Evolutionary conservation across 2,797 vertebrate species (phyloP).

Genomic region (Neosilurus mollespiculum): DNA sequence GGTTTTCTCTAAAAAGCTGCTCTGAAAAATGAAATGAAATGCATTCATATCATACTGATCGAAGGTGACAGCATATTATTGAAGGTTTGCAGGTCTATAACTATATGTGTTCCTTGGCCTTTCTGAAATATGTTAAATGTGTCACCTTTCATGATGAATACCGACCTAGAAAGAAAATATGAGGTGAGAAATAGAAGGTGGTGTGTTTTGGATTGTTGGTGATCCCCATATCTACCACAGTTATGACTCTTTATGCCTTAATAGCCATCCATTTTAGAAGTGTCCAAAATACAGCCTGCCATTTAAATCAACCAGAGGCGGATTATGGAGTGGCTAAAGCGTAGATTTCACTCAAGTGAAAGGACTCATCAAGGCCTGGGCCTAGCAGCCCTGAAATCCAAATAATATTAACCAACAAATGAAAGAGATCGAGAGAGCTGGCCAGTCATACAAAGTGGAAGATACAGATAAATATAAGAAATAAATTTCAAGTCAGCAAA

Average conservation of each 20-base stretch:
- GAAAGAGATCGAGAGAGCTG: neutral
- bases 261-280: conserved; percentile 38
- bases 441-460: neutral
- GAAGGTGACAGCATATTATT: conserved; percentile 72
- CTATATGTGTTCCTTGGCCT: conserved; percentile 22
- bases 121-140: conserved; percentile 63
- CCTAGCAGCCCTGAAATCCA: conserved; percentile 9
- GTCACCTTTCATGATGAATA: conserved; percentile 66
- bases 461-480: conserved; percentile 5
- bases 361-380: conserved; percentile 32
- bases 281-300: conserved; percentile 11
- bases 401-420: conserved; percentile 28
- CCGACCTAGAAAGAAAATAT: conserved; percentile 59
- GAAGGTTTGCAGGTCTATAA: conserved; percentile 11
- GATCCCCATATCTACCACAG: conserved; percentile 38
- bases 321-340: conserved; percentile 25
- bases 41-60: conserved; percentile 67
- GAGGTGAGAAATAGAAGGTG: conserved; percentile 48
- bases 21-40: conserved; percentile 54
- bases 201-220: conserved; percentile 27
- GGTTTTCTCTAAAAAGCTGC: conserved; percentile 55
- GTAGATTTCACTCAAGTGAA: conserved; percentile 25
- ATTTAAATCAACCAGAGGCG: conserved; percentile 5
- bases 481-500: neutral
- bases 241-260: conserved; percentile 39